Base-by-base conservation (phyloP, 2,113 vertebrate genomes). In the Coryphaenoides rupestris region DNA sequence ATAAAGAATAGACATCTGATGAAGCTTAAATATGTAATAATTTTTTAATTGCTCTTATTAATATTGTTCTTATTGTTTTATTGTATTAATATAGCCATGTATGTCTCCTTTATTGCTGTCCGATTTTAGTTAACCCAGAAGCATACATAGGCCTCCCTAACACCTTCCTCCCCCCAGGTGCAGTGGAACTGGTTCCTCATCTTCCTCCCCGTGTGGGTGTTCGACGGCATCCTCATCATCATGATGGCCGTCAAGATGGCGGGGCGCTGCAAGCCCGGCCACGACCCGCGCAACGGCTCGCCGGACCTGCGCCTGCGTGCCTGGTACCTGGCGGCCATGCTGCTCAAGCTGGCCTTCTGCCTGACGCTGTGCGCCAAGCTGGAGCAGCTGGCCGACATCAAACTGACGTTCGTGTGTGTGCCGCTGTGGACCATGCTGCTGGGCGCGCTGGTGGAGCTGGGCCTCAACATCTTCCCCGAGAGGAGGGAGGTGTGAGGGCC, bases 141-240 rank as follows among this genome's bases (percentile, higher is more conserved):
- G n/a, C n/a, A n/a, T n/a, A n/a, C n/a, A n/a, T n/a, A n/a, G n/a
- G n/a, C n/a, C n/a, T n/a, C n/a, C n/a, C n/a, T n/a, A n/a, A n/a
- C n/a, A n/a, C n/a, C n/a, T 10, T 40, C 13, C 33, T 40, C 13
- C 19, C 22, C 55, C 17, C 68, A 87, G 84, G 94, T 95, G 5
- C 92, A 93, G 0, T 96, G 96, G 96, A 98, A 92, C 88, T 98
- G 96, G 95, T 96, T 98, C 83, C 92, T 96, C 63, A 94, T 98
- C 81, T 98, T 98, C 60, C 94, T 96, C 68, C 96, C 95, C 0
- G 90, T 98, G 70, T 98, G 96, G 96, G 92, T 98, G 74, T 96
- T 98, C 21, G 96, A 98, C 7, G 92, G 94, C 22, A 93, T 96
- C 66, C 94, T 98, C 26, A 87, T 97, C 1, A 92, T 98, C 58